A percentile compares a stretch with the other conserved stretches of the same genome.
Conservation (phyloP, 2,888 invertebrate species). For the Amblyjoppa proteus region DNA sequence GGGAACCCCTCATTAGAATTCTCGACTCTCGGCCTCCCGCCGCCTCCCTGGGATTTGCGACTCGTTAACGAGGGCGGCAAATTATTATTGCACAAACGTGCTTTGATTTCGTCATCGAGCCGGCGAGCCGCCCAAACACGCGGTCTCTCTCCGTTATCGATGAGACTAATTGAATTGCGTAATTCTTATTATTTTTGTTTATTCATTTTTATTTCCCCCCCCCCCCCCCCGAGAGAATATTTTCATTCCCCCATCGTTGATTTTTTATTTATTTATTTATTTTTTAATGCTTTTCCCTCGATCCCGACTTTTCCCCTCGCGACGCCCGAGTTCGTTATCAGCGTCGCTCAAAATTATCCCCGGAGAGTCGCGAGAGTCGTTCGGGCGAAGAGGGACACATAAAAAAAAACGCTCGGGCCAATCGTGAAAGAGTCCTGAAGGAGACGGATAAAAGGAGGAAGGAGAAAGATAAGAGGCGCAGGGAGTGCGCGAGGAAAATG, state of each 20-base stretch:
- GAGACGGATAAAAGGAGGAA: constrained; percentile 26
- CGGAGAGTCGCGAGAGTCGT: constrained; percentile 55
- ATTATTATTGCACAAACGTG: constrained; percentile 64
- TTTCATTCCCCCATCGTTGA: constrained; percentile 17
- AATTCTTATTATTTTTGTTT: constrained; percentile 74
- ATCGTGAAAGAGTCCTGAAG: constrained; percentile 24
- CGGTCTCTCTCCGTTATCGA: constrained; percentile 38
- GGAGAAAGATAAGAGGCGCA: neutral
- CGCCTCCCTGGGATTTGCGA: constrained; percentile 24
- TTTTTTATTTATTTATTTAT: constrained; percentile 1
- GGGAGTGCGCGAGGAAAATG: neutral
- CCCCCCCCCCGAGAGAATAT: constrained; percentile 6
- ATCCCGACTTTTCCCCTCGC: neutral
- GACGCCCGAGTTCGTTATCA: constrained; percentile 59
- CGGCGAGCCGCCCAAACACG: neutral
- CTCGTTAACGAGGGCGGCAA: constrained; percentile 56
- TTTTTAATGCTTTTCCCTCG: neutral
- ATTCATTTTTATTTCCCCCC: neutral
- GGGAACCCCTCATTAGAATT: constrained; percentile 55
- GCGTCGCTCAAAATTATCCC: constrained; percentile 73
- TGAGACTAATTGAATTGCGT: constrained; percentile 79
- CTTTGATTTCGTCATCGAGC: constrained; percentile 61
- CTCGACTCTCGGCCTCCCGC: constrained; percentile 12
- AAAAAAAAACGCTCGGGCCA: neutral
- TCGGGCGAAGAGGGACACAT: neutral